Percentiles rank a stretch among this genome's conserved stretches.
These are phyloP conservation scores for Geotrypetes seraphini DNA, from an alignment of 2,797 vertebrate species.

Conservation along the genomic window DNA sequence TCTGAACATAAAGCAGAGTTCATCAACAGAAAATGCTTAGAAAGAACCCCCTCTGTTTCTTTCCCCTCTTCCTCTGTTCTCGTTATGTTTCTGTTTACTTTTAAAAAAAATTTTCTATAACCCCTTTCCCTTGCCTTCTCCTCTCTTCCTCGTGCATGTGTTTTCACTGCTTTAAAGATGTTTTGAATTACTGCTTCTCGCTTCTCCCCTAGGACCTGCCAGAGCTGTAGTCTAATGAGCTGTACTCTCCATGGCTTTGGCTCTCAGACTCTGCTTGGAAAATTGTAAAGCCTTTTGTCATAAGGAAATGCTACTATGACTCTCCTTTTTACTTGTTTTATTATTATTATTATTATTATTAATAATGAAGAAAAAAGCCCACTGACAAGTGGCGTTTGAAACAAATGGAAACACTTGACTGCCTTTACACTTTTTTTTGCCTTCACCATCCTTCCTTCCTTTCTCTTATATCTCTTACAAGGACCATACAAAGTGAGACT, in stretches of 20 bases:
- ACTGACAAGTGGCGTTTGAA: slow-evolving; percentile 2
- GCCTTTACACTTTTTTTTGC: accelerated
- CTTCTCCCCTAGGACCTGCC: slow-evolving; percentile 32
- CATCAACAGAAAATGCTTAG: too few species aligned
- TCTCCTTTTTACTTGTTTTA: slow-evolving; percentile 39
- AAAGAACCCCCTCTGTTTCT: slow-evolving; percentile 18
- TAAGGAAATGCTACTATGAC: slow-evolving; percentile 44
- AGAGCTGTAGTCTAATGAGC: slow-evolving; percentile 40
- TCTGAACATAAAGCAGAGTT: too few species aligned
- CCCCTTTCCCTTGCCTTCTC: slow-evolving; percentile 11
- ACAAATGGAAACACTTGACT: slow-evolving; percentile 8
- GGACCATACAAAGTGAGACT: too few species aligned
- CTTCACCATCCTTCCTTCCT: background rate
- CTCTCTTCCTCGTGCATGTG: too few species aligned
- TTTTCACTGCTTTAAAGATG: too few species aligned
- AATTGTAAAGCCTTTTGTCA: slow-evolving; percentile 43
- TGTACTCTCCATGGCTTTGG: slow-evolving; percentile 22
- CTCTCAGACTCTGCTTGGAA: slow-evolving; percentile 31
- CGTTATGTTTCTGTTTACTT: too few species aligned
- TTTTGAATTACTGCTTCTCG: too few species aligned
- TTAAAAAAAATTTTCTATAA: too few species aligned
- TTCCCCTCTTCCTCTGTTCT: slow-evolving; percentile 21
- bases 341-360: too few species aligned
- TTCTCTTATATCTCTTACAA: too few species aligned
- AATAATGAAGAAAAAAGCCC: slow-evolving; percentile 38